Percentiles rank a stretch among this genome's conserved stretches.
Evolutionary conservation across 2,113 vertebrate genomes (phyloP).

Genomic region (Charadrius vociferus): DNA sequence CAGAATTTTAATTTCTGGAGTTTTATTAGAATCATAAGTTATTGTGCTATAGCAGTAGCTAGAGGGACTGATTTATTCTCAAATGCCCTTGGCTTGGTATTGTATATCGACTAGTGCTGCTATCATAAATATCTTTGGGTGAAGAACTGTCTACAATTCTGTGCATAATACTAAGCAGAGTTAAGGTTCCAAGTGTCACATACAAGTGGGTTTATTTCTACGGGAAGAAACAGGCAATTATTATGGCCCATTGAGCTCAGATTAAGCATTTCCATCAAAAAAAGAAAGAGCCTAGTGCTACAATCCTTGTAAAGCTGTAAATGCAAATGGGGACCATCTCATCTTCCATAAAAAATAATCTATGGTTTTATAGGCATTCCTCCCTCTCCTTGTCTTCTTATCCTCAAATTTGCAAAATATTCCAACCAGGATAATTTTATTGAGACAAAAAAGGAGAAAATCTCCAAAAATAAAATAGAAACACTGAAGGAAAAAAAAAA

Average conservation of each 20-base stretch:
- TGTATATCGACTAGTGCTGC: slow-evolving; percentile 18
- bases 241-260: slow-evolving; percentile 60
- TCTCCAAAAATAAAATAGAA: neutral
- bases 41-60: neutral
- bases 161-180: slow-evolving; percentile 12
- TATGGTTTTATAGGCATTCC: slow-evolving; percentile 1
- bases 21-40: slow-evolving; percentile 56
- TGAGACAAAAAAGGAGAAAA: neutral
- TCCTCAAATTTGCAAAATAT: neutral
- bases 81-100: slow-evolving; percentile 29
- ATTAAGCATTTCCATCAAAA: slow-evolving; percentile 57
- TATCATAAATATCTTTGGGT: slow-evolving; percentile 53
- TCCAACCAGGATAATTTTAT: neutral
- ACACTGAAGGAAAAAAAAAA: neutral
- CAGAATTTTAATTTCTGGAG: slow-evolving; percentile 47
- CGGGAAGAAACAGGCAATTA: slow-evolving; percentile 59
- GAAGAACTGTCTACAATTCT: slow-evolving; percentile 22
- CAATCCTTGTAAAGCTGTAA: slow-evolving; percentile 56
- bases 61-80: slow-evolving; percentile 46
- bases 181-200: slow-evolving; percentile 52
- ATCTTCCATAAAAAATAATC: slow-evolving; percentile 31
- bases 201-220: slow-evolving; percentile 50
- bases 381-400: neutral
- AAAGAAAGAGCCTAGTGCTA: neutral
- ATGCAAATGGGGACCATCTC: slow-evolving; percentile 43